Evolutionary conservation across 2,797 vertebrate genomes (phyloP).

Genomic region (Manis pentadactyla): DNA sequence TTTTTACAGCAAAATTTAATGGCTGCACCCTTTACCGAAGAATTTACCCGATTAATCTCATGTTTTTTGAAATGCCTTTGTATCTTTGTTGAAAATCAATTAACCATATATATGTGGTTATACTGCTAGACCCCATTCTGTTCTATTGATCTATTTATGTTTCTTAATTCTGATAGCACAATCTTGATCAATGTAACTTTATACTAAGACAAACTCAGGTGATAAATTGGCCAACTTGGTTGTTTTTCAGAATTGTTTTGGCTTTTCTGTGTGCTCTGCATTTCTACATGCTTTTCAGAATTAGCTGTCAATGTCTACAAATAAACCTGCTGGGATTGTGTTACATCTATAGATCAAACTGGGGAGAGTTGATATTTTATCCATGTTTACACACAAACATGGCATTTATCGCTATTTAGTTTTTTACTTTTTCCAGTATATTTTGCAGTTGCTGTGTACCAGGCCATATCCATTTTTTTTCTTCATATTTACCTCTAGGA

Average conservation of each 20-base stretch:
- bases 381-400: neutral
- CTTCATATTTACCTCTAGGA: neutral
- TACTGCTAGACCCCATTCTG: neutral
- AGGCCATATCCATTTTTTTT: neutral
- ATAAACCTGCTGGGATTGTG: neutral
- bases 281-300: neutral
- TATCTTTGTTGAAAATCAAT: neutral
- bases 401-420: neutral
- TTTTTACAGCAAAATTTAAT: constrained; percentile 13
- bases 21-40: neutral
- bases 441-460: neutral
- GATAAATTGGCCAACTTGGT: neutral
- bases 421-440: neutral
- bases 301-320: neutral
- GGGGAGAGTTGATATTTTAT: neutral
- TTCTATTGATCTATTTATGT: neutral
- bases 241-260: constrained; percentile 1
- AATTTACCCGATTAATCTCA: neutral
- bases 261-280: neutral
- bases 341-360: neutral
- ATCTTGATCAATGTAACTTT: neutral
- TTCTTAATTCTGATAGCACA: neutral
- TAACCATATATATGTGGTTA: neutral
- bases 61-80: neutral
- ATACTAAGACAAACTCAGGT: neutral